Evolutionary conservation across 2,888 invertebrate genomes (phyloP), one percentile per base, ranked within the genome.

Genomic region (Serrognathus titanus): DNA sequence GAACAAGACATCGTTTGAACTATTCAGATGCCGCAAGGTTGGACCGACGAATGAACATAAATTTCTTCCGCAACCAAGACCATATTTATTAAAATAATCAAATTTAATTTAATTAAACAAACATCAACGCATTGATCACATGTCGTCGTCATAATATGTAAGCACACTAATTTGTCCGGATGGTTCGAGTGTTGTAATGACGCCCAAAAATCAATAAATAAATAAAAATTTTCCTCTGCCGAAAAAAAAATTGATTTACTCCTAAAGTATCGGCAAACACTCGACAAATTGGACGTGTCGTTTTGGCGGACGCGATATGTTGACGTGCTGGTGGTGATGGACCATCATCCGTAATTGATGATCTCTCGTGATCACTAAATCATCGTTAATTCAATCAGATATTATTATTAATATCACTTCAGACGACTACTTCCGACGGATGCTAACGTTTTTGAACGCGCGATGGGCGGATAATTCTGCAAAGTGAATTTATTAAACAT

Each of bases 341-440:
- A 51, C 48, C 57, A 53, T 55, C 53, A 59, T 59, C 54, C 54
- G 49, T 59, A 62, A 61, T 62, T 59, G 58, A 59, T 56, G 60
- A 62, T 62, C 61, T 48, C 54, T 54, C 54, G 48, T 48, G 48
- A 54, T 54, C 54, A 62, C 63, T 63, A 60, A 65, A 65, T 65
- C 62, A 63, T 53, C 57, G 60, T 63, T 67, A 69, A 69, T 68
- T 65, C 57, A 63, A 66, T 67, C 65, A 66, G 58, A 58, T 57
- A 63, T 59, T 61, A 31, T 31, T 31, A 63, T 63, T 63, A 60
- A 59, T 59, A 59, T 64, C 64, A 64, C 65, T 67, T 64, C 64
- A 65, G 63, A 65, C 66, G 62, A 64, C 60, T 58, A 63, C 62
- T 66, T 67, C 67, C 67, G 66, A 59, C 65, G 66, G 66, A 65